Evolutionary conservation across 1,140 invertebrate species (phyloP).

Genomic region (Drosophila parvula): DNA sequence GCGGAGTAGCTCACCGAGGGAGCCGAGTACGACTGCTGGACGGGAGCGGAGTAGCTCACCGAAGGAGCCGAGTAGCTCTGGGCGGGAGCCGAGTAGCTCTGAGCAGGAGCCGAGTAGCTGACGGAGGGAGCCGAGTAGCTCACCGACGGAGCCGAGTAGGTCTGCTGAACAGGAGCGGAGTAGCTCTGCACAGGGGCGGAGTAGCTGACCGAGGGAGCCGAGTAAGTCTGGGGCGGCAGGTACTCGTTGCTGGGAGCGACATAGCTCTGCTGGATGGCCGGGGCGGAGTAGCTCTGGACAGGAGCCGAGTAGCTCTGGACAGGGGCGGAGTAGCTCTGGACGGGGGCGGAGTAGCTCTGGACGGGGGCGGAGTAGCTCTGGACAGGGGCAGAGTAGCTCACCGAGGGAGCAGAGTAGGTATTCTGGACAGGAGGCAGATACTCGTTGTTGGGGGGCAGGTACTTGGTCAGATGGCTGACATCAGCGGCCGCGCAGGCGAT

Average conservation of each 20-base stretch:
- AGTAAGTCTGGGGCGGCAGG: conserved; percentile 54
- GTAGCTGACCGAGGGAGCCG: conserved; percentile 48
- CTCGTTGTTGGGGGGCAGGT: conserved; percentile 69
- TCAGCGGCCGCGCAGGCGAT: conserved; percentile 77
- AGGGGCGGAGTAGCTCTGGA: conserved; percentile 47
- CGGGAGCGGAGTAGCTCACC: conserved; percentile 50
- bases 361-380: conserved; percentile 60
- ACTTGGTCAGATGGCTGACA: conserved; percentile 76
- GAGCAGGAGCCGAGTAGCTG: conserved; percentile 46
- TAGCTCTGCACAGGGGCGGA: conserved; percentile 52
- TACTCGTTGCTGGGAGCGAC: conserved; percentile 63
- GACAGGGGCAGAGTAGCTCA: conserved; percentile 51
- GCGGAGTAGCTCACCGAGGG: conserved; percentile 52
- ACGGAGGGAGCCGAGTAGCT: conserved; percentile 36
- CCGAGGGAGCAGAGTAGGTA: conserved; percentile 38
- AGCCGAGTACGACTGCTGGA: conserved; percentile 42
- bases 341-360: conserved; percentile 24
- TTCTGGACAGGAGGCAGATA: conserved; percentile 66
- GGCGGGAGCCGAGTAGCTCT: conserved; percentile 39
- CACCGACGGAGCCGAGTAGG: conserved; percentile 33
- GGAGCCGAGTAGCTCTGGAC: conserved; percentile 34
- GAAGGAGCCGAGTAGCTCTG: conserved; percentile 43
- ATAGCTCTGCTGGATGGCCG: conserved; percentile 26
- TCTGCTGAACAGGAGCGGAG: conserved; percentile 36
- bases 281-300: conserved; percentile 38